phyloP scores from a whole-genome alignment of 53 echinoderm and acorn worm genomes.

The Mesocentrotus franciscanus region DNA sequence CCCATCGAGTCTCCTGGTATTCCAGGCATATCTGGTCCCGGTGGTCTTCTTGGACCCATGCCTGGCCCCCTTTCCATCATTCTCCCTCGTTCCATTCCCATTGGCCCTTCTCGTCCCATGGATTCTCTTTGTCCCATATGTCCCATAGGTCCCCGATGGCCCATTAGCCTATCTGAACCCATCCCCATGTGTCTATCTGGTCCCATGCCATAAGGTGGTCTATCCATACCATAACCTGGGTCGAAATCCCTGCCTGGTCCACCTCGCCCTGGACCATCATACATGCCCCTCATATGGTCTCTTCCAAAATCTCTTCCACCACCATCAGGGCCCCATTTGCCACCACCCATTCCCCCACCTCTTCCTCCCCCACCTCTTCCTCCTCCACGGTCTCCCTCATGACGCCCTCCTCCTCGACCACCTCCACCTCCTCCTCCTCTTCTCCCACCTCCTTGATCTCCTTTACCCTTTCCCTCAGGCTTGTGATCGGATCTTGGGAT shows the following conservation, averaged over 20 bases:
- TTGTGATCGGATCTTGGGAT: neutral
- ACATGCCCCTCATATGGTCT: neutral
- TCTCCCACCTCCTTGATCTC: neutral
- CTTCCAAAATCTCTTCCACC: slow-evolving; percentile 16
- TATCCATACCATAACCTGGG: neutral
- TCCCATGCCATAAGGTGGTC: slow-evolving; percentile 40
- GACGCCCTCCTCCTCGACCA: slow-evolving; percentile 27
- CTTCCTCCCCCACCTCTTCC: neutral
- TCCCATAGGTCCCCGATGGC: neutral
- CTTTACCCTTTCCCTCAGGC: neutral
- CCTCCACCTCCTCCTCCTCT: neutral
- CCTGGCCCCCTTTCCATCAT: slow-evolving; percentile 14
- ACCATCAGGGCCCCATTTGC: neutral
- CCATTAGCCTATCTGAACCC: slow-evolving; percentile 37
- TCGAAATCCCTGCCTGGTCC: slow-evolving; percentile 28
- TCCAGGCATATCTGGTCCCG: slow-evolving; percentile 28
- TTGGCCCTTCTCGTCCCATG: slow-evolving; percentile 18
- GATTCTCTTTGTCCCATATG: neutral
- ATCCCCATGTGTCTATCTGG: slow-evolving; percentile 27
- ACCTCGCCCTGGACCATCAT: neutral
- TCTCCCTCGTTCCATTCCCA: neutral
- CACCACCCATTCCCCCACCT: slow-evolving; percentile 9
- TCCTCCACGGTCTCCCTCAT: neutral
- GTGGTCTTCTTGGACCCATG: slow-evolving; percentile 2
- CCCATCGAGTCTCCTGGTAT: neutral